These are phyloP conservation scores for Gymnopithys bicolor DNA, from an alignment of 2,797 vertebrate genomes.

Conservation along the genomic window DNA sequence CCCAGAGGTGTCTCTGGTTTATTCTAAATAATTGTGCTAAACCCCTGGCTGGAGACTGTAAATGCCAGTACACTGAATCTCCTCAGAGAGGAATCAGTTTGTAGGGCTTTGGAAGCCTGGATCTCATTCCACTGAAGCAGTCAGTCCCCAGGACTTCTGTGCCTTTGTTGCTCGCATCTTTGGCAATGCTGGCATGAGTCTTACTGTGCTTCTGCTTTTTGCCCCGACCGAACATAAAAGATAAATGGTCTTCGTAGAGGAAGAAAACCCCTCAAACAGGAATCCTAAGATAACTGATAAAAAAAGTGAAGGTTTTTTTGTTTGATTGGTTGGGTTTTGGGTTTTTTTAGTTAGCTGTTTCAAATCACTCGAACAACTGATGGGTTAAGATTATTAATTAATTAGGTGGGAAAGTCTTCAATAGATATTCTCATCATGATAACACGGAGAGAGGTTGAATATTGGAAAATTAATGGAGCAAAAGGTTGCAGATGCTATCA, in stretches of 20 bases:
- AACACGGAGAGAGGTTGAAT: not conserved
- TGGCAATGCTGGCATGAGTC: not conserved
- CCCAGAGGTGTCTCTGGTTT: not conserved
- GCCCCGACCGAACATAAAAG: conserved; percentile 14
- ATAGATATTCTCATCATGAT: not conserved
- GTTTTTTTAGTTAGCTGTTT: not conserved
- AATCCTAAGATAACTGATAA: not conserved
- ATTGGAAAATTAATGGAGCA: not conserved
- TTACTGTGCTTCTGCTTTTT: not conserved
- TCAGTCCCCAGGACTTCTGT: not conserved
- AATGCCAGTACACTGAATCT: not conserved
- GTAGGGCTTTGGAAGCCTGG: not conserved
- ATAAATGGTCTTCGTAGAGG: not conserved
- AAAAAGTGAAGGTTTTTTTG: not conserved
- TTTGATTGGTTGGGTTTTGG: too few species aligned
- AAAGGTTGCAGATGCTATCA: not conserved
- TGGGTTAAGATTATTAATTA: not conserved
- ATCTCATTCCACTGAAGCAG: conserved; percentile 2
- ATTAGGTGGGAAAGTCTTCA: not conserved
- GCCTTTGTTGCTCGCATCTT: not conserved
- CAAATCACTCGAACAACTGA: not conserved
- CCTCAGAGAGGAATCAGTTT: not conserved
- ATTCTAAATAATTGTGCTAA: not conserved
- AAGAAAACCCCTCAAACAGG: not conserved
- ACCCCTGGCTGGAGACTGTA: not conserved